phyloP scores from a whole-genome alignment of 2,888 invertebrate species.

The Himalopsyche kuldschensis region DNA sequence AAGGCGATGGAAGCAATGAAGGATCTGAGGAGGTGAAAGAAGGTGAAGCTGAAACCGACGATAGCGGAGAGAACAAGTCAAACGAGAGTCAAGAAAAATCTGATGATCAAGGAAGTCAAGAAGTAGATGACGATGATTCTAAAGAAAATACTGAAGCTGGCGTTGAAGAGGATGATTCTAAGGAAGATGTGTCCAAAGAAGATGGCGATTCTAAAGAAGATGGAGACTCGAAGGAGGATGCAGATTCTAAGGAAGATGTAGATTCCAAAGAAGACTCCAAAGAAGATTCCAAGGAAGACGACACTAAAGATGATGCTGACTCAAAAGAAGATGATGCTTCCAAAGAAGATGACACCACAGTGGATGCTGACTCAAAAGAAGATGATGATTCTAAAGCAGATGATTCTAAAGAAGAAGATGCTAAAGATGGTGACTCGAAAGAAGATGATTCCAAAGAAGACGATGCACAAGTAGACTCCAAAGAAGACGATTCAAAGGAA shows the following conservation, averaged over 20 bases:
- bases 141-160: conserved; percentile 42
- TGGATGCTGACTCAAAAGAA: conserved; percentile 40
- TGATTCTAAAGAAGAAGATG: conserved; percentile 38
- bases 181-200: conserved; percentile 43
- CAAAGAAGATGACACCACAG: conserved; percentile 43
- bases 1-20: conserved; percentile 43
- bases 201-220: conserved; percentile 43
- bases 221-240: conserved; percentile 36
- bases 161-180: conserved; percentile 40
- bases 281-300: conserved; percentile 41
- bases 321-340: conserved; percentile 35
- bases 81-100: conserved; percentile 41
- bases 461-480: conserved; percentile 36
- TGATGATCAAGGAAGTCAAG: conserved; percentile 34
- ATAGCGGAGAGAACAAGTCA: conserved; percentile 43
- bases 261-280: conserved; percentile 41
- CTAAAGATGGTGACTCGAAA: conserved; percentile 41
- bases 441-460: conserved; percentile 38
- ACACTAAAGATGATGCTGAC: conserved; percentile 38
- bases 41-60: conserved; percentile 45
- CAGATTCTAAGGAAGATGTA: conserved; percentile 40
- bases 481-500: conserved; percentile 43
- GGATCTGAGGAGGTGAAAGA: conserved; percentile 30
- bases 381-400: conserved; percentile 40
- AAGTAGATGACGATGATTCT: conserved; percentile 41